These are phyloP conservation scores for Lepidurus apus DNA, from an alignment of 1,140 invertebrate species.

Conservation along the genomic window DNA sequence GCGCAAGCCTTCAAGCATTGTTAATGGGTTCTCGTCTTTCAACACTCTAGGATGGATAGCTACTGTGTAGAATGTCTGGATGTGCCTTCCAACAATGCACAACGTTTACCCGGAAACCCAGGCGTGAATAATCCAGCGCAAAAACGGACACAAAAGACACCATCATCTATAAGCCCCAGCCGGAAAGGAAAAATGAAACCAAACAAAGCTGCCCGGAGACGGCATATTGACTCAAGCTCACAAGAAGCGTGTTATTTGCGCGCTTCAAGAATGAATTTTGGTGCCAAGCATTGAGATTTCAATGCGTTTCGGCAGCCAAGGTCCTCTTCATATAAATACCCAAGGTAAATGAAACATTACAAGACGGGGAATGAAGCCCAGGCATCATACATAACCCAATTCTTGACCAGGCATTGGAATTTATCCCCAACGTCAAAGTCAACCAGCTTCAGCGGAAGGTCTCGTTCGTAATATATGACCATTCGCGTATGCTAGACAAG, in stretches of 20 bases:
- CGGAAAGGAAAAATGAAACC: not conserved
- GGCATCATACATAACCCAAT: too few relatives aligned
- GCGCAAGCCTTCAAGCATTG: not conserved
- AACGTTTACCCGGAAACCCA: not conserved
- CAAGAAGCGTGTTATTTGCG: not conserved
- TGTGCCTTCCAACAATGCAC: not conserved
- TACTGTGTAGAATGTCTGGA: not conserved
- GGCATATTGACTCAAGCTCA: not conserved
- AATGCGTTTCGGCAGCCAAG: too few relatives aligned
- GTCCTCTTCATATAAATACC: too few relatives aligned
- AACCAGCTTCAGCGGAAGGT: too few relatives aligned
- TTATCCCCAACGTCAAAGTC: too few relatives aligned
- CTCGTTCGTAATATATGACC: too few relatives aligned
- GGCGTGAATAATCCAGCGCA: not conserved
- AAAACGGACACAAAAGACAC: not conserved
- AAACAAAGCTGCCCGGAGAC: not conserved
- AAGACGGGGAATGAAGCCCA: too few relatives aligned
- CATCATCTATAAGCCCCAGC: not conserved
- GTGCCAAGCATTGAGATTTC: too few relatives aligned
- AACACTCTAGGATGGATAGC: not conserved
- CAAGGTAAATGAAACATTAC: too few relatives aligned
- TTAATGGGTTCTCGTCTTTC: slow-evolving; percentile 5
- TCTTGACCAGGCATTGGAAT: too few relatives aligned
- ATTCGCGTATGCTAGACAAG: not conserved
- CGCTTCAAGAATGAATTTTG: not conserved